These are phyloP conservation scores for Melanotaenia trifasciata DNA, from an alignment of 2,797 vertebrate species.

Conservation along the genomic window DNA sequence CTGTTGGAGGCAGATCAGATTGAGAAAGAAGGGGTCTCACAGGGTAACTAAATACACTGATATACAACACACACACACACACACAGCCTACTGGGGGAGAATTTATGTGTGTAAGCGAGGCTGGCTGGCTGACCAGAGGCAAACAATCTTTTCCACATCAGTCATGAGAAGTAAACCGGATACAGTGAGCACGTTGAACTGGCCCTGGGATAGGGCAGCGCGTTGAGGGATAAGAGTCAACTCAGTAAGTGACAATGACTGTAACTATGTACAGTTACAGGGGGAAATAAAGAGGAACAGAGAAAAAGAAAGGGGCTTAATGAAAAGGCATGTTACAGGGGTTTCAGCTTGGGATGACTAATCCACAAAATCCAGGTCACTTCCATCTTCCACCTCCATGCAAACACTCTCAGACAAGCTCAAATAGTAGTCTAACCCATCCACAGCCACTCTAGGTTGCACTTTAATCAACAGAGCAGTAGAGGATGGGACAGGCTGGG, in stretches of 20 bases:
- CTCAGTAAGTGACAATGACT: conserved; percentile 1
- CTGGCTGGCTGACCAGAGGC: conserved; percentile 20
- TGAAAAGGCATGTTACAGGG: conserved; percentile 8
- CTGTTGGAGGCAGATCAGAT: conserved; percentile 46
- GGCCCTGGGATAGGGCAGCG: conserved; percentile 16
- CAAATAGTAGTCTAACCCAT: conserved; percentile 13
- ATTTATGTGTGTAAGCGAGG: conserved; percentile 15
- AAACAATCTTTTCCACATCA: conserved; percentile 29
- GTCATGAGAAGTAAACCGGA: conserved; percentile 50
- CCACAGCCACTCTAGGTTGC: conserved; percentile 25
- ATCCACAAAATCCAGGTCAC: conserved; percentile 65
- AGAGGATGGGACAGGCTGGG: conserved; percentile 24
- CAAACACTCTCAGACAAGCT: conserved; percentile 6
- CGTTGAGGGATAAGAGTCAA: conserved; percentile 39
- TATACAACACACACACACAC: conserved; percentile 9
- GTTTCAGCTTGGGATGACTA: conserved; percentile 31
- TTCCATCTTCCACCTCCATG: conserved; percentile 16
- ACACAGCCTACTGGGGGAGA: conserved; percentile 19
- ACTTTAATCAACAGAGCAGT: conserved; percentile 30
- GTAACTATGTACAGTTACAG: not conserved
- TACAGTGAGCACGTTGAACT: conserved; percentile 31
- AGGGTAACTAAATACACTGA: conserved; percentile 24
- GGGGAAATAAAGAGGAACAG: not conserved
- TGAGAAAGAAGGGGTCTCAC: conserved; percentile 21
- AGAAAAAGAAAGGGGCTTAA: not conserved